These are phyloP conservation scores for Nibea albiflora DNA, from an alignment of 2,113 vertebrate genomes.

Conservation along the genomic window DNA sequence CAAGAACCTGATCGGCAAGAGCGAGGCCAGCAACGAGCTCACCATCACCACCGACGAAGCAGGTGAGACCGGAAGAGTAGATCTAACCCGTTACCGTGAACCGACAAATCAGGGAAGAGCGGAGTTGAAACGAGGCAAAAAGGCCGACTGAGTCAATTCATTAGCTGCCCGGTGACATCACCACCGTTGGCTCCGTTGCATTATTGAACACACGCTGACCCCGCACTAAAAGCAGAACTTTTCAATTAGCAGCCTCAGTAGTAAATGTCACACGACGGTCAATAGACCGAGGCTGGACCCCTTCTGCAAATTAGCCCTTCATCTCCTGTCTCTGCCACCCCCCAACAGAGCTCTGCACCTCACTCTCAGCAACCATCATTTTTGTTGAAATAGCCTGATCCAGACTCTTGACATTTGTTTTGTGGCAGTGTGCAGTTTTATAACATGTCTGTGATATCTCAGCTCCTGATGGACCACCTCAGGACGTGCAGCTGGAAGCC, in stretches of 20 bases:
- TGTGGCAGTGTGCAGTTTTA: not conserved
- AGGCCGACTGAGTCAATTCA: constrained; percentile 66
- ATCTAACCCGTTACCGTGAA: not conserved
- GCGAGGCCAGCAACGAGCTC: constrained; percentile 98
- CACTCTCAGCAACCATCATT: constrained; percentile 1
- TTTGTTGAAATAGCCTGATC: not conserved
- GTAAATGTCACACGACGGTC: constrained; percentile 79
- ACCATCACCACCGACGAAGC: constrained; percentile 98
- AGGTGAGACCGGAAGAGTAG: constrained; percentile 81
- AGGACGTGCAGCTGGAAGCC: constrained; percentile 96
- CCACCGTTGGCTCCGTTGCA: constrained; percentile 68
- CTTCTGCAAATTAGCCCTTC: constrained; percentile 54
- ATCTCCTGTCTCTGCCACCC: constrained; percentile 13
- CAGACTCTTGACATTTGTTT: not conserved
- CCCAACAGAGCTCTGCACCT: constrained; percentile 12
- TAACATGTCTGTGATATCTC: constrained; percentile 43
- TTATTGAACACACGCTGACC: constrained; percentile 80
- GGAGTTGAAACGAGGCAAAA: constrained; percentile 24
- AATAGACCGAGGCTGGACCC: constrained; percentile 61
- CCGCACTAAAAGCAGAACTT: constrained; percentile 76
- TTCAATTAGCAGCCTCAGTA: constrained; percentile 78
- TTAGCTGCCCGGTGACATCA: constrained; percentile 69
- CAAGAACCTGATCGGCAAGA: constrained; percentile 98
- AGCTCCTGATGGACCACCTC: constrained; percentile 98
- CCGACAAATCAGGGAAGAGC: not conserved